Evolutionary conservation across 2,113 vertebrate species (phyloP).

Genomic region (Motacilla alba): DNA sequence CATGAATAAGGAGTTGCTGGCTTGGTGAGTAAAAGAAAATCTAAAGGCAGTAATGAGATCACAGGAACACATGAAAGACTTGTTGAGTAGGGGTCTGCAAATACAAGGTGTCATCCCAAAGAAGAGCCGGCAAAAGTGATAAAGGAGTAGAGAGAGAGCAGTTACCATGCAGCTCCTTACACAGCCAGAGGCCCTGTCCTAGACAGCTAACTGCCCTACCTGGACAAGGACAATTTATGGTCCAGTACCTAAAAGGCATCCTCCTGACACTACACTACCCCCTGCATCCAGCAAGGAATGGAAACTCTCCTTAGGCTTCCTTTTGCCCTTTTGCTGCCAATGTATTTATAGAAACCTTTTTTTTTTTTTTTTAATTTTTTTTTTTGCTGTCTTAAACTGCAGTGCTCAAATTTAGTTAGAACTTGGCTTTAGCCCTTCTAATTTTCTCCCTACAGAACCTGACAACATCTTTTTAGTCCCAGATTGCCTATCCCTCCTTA

Average conservation of each 20-base stretch:
- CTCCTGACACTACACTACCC: accelerated
- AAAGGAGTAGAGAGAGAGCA: neutral
- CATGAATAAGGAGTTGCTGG: neutral
- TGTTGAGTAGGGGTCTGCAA: neutral
- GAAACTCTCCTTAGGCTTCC: neutral
- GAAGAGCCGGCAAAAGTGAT: neutral
- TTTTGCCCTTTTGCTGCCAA: neutral
- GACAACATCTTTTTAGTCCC: neutral
- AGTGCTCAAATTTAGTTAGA: neutral
- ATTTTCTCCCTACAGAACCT: neutral
- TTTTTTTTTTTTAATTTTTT: neutral
- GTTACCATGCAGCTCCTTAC: neutral
- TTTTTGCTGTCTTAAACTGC: neutral
- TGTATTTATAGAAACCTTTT: neutral
- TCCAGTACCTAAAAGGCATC: neutral
- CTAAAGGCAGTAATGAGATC: neutral
- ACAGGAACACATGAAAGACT: neutral
- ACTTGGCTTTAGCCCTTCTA: neutral
- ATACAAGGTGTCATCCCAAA: neutral
- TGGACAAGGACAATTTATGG: neutral
- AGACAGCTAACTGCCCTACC: neutral
- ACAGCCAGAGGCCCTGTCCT: neutral
- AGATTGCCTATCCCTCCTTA: neutral
- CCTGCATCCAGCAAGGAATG: neutral
- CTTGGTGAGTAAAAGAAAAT: neutral